Evolutionary conservation across 2,888 invertebrate genomes (phyloP).

Genomic region (Arge pagana): DNA sequence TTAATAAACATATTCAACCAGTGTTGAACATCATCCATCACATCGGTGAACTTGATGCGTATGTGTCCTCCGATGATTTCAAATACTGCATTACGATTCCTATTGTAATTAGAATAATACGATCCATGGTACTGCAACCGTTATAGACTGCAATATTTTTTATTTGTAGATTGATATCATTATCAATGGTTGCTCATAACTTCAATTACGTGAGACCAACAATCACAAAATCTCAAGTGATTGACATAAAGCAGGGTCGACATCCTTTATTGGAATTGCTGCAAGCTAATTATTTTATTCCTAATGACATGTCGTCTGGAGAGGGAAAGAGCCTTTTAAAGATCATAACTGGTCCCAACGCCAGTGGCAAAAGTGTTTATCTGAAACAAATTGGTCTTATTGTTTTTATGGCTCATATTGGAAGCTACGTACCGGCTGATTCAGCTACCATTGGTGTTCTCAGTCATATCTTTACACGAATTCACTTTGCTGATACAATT

Average conservation of each 20-base stretch:
- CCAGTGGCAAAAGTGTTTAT: constrained; percentile 91
- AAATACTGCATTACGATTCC: background rate
- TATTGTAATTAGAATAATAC: background rate
- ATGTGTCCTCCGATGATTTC: constrained; percentile 31
- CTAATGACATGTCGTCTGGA: constrained; percentile 73
- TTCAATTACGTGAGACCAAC: constrained; percentile 69
- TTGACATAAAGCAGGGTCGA: constrained; percentile 69
- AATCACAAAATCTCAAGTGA: constrained; percentile 62
- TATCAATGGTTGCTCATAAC: constrained; percentile 69
- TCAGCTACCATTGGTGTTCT: constrained; percentile 72
- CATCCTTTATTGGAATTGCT: constrained; percentile 77
- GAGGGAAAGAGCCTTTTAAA: constrained; percentile 66
- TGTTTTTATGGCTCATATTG: constrained; percentile 85
- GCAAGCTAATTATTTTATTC: constrained; percentile 70
- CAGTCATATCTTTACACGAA: constrained; percentile 75
- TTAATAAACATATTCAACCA: constrained; percentile 64
- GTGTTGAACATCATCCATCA: constrained; percentile 65
- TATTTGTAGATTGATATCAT: constrained; percentile 66
- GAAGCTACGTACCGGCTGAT: constrained; percentile 86
- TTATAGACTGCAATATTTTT: constrained; percentile 6
- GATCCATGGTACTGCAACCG: too few species aligned
- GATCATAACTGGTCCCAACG: constrained; percentile 87
- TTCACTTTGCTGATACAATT: constrained; percentile 78
- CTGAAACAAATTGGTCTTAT: constrained; percentile 83
- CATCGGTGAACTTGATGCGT: constrained; percentile 76